Base-by-base conservation (phyloP, 2,797 vertebrate genomes). In the Leuciscus waleckii region DNA sequence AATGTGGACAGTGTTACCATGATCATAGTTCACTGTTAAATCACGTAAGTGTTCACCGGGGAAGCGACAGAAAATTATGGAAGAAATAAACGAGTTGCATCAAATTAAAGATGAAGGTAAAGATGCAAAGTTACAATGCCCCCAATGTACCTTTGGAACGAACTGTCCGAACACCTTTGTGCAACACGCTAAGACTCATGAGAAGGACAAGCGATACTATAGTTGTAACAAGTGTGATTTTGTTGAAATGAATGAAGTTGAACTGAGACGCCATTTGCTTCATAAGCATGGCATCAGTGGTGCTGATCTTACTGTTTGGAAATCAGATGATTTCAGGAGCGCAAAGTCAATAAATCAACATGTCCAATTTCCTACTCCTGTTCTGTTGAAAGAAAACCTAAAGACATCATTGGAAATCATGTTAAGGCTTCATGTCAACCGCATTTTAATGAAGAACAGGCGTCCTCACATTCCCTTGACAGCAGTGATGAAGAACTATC, bases 121-220 rank as follows among this genome's bases (percentile, higher is more conserved):
- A 93, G 96, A 94, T 54, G 96, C 95, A 43, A 96, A 96, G 35
- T 95, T 99, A 79, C 97, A 97, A 75, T 99, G 98, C 90, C 98
- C 98, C 23, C 98, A 99, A 92, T 99, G 98, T 92, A 93, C 97
- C 17, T 99, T 98, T 93, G 96, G 96, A 93, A 99, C 98, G 86
- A 97, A 97, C 92, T 98, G 97, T 92, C 97, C 98, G 78, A 98
- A 99, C 94, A 96, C 96, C 0, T 99, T 99, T 94, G 98, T 99
- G 91, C 95, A 97, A 79, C 98, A 99, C 87, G 98, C 98, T 84
- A 99, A 99, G 94, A 99, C 97, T 1, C 98, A 99, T 19, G 96
- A 98, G 90, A 99, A 99, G 91, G 97, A 98, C 93, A 99, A 99
- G 93, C 96, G 96, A 88, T 97, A 96, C 68, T 98, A 97, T 86